Evolutionary conservation across 2,113 vertebrate species (phyloP), one percentile per base, ranked within the genome.

Genomic region (Gymnobelideus leadbeateri): DNA sequence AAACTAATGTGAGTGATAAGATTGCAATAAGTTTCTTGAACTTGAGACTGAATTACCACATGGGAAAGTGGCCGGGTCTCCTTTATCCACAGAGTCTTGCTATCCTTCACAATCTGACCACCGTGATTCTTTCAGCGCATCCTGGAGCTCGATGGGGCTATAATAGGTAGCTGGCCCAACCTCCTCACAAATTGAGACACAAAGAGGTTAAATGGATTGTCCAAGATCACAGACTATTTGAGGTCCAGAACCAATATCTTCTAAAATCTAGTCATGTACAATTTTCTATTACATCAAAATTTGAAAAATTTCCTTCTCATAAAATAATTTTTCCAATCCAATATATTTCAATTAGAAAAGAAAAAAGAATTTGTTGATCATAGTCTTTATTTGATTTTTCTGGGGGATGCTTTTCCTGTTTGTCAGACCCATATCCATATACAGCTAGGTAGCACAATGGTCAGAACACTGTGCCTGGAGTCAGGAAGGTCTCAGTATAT

Each of bases 51-150:
- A 1, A 95, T 91, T 92, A 91, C 96, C 94, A 91, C 92, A 92
- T 93, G 95, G 94, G 95, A 90, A 49, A 92, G 89, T 94, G 91
- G 89, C 96, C 97, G 96, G 96, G 92, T 90, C 97, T 96, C 93
- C 95, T 90, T 89, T 89, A 54, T 46, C 89, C 89, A 0, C 0
- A 93, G 93, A 91, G 93, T 91, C 77, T 92, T 2, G 95, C 89
- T 68, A n/a, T 95, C 91, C 95, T 91, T 97, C 97, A 97, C 92
- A 61, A 84, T 23, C 43, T 77, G 61, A 77, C 37, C 61, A 77
- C 37, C 28, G 8, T 57, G 28, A 61, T 61, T 61, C 9, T 90
- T 91, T 91, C 91, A 10, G 0, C 89, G 92, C 51, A n/a, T 12
- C 37, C 89, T 1, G 31, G 93, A 1, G 89, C 95, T 92, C 90